phyloP scores from a whole-genome alignment of 2,888 invertebrate genomes.

The Carabus problematicus region DNA sequence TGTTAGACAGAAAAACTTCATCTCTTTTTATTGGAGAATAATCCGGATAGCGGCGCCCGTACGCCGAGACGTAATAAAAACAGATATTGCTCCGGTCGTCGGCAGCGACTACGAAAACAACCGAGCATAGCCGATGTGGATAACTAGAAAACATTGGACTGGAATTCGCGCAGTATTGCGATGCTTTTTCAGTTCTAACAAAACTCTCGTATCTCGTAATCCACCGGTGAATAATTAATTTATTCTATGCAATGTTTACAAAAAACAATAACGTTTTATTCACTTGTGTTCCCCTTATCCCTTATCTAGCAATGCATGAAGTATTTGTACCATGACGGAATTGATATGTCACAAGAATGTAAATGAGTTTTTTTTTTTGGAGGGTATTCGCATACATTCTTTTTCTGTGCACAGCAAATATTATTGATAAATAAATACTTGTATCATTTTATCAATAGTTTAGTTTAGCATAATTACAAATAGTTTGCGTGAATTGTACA shows the following conservation, averaged over 20 bases:
- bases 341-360: slow-evolving; percentile 32
- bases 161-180: neutral
- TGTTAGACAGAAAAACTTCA: neutral
- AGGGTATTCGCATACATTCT: too few species aligned
- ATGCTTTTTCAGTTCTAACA: slow-evolving; percentile 14
- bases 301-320: slow-evolving; percentile 23
- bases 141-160: neutral
- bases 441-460: too few species aligned
- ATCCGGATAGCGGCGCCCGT: slow-evolving; percentile 1
- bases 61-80: slow-evolving; percentile 16
- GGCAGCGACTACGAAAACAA: neutral
- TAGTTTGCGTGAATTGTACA: too few species aligned
- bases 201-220: slow-evolving; percentile 24
- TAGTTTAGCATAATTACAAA: too few species aligned
- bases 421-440: too few species aligned
- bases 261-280: slow-evolving; percentile 28
- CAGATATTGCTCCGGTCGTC: slow-evolving; percentile 18
- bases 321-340: slow-evolving; percentile 15
- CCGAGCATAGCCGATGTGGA: neutral
- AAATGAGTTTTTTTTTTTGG: slow-evolving; percentile 34
- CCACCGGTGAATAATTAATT: slow-evolving; percentile 24
- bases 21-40: slow-evolving; percentile 21
- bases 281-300: slow-evolving; percentile 20
- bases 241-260: slow-evolving; percentile 31
- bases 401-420: too few species aligned